Evolutionary conservation across 2,888 invertebrate species (phyloP).

Genomic region (Eumerus sabulonum): DNA sequence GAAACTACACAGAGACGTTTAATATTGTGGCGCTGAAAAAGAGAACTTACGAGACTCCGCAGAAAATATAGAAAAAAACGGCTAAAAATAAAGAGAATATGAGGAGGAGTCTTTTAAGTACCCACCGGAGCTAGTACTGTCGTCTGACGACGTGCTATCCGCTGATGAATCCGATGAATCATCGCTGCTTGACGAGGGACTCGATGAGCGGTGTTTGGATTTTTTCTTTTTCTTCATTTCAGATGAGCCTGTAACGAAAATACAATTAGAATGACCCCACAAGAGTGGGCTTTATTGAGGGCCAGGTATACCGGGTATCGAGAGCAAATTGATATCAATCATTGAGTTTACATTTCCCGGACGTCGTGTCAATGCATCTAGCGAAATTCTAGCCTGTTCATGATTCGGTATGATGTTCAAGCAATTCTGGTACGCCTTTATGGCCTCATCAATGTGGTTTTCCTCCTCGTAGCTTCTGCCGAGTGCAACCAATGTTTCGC

Average conservation of each 20-base stretch:
- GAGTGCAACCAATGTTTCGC: slow-evolving; percentile 93
- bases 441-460: slow-evolving; percentile 90
- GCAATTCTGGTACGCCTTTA: slow-evolving; percentile 91
- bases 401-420: slow-evolving; percentile 91
- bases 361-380: slow-evolving; percentile 89
- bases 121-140: slow-evolving; percentile 54
- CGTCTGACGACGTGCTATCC: slow-evolving; percentile 38
- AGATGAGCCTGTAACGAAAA: slow-evolving; percentile 49
- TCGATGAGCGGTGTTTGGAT: slow-evolving; percentile 53
- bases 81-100: slow-evolving; percentile 32
- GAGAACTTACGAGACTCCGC: slow-evolving; percentile 16
- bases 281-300: not conserved
- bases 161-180: slow-evolving; percentile 47
- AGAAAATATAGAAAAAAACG: slow-evolving; percentile 4
- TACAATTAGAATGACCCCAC: not conserved
- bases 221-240: slow-evolving; percentile 66
- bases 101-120: slow-evolving; percentile 13
- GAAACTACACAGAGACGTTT: not conserved
- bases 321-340: slow-evolving; percentile 83
- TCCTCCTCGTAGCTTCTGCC: slow-evolving; percentile 94
- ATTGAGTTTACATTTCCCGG: slow-evolving; percentile 80
- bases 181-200: slow-evolving; percentile 44
- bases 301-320: slow-evolving; percentile 80
- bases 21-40: not conserved
- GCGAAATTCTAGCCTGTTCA: slow-evolving; percentile 91